Conservation (phyloP, 2,888 invertebrate species). For the Belgica antarctica region DNA sequence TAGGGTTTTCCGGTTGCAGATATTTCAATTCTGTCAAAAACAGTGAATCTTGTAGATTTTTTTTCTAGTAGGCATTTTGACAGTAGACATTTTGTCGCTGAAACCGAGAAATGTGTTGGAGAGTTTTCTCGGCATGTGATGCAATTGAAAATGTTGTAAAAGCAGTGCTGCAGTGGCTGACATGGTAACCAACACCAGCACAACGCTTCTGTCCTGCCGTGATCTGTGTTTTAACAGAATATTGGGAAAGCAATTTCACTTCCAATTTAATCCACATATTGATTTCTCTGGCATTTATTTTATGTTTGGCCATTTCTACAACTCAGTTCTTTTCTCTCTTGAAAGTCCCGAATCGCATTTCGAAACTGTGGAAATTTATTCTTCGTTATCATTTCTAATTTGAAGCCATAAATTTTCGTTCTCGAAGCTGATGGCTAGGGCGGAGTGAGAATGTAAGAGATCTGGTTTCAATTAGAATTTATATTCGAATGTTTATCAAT, state of each 20-base stretch:
- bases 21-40: too few relatives aligned
- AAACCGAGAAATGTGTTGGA: too few relatives aligned
- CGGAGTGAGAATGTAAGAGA: neutral
- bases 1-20: too few relatives aligned
- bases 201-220: too few relatives aligned
- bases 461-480: conserved; percentile 43
- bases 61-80: too few relatives aligned
- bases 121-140: too few relatives aligned
- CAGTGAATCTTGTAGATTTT: too few relatives aligned
- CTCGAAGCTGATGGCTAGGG: too few relatives aligned
- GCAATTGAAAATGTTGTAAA: too few relatives aligned
- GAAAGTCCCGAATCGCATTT: neutral
- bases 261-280: conserved; percentile 36
- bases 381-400: conserved; percentile 33
- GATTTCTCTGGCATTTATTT: conserved; percentile 33
- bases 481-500: conserved; percentile 41
- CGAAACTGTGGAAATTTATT: conserved; percentile 39
- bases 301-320: conserved; percentile 33
- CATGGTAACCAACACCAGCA: too few relatives aligned
- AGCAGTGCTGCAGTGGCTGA: neutral
- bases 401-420: conserved; percentile 37
- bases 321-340: too few relatives aligned
- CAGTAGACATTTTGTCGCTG: too few relatives aligned
- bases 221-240: conserved; percentile 2
- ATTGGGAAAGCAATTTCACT: conserved; percentile 8